Percentiles rank a stretch among this genome's conserved stretches.
Conservation (phyloP, 2,113 vertebrate species). For the Grammomys dolichurus region DNA sequence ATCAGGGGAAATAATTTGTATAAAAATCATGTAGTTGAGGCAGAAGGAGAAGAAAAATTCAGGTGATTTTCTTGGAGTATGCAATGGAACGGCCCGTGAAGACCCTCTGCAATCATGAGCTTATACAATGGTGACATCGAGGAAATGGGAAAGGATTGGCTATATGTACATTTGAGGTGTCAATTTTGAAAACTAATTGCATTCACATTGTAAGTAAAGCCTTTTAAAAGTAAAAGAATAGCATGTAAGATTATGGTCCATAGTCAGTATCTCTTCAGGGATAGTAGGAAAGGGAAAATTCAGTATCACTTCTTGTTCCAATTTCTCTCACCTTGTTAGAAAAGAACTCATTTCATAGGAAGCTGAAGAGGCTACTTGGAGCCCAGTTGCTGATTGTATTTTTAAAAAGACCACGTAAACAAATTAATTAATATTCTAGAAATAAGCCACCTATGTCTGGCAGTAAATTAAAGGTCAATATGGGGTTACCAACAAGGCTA, state of each 20-base stretch:
- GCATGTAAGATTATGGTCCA: neutral
- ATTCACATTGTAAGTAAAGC: neutral
- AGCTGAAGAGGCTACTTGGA: neutral
- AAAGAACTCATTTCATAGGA: neutral
- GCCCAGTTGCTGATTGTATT: neutral
- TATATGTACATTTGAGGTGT: neutral
- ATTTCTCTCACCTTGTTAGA: neutral
- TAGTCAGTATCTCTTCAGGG: neutral
- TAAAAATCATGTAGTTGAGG: neutral
- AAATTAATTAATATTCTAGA: constrained; percentile 37
- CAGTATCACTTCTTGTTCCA: neutral
- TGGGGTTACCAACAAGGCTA: neutral
- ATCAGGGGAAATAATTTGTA: neutral
- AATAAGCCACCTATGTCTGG: neutral
- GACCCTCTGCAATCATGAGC: neutral
- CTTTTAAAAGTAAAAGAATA: constrained; percentile 21
- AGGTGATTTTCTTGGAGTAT: constrained; percentile 10
- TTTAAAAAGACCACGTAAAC: neutral
- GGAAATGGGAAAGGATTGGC: neutral
- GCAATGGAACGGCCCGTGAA: neutral
- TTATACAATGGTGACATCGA: neutral
- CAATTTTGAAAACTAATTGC: constrained; percentile 13
- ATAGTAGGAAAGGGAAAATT: neutral
- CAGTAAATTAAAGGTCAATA: constrained; percentile 31
- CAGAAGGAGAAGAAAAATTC: neutral